These are phyloP conservation scores for Enoplosus armatus DNA, from an alignment of 2,797 vertebrate species.

Conservation along the genomic window DNA sequence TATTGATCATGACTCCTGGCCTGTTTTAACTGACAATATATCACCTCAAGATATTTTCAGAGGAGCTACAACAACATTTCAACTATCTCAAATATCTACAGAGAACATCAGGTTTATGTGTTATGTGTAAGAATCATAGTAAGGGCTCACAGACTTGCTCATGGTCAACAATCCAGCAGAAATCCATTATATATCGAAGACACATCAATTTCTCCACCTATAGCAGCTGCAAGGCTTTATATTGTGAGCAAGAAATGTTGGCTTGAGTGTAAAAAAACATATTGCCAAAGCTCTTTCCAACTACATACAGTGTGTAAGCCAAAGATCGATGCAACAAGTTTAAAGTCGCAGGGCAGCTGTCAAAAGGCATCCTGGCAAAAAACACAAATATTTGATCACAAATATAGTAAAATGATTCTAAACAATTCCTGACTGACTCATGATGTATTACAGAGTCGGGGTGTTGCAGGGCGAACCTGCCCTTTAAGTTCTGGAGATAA, in stretches of 20 bases:
- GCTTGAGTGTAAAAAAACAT: background rate
- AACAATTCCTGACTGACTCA: background rate
- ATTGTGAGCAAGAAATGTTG: background rate
- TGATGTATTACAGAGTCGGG: background rate
- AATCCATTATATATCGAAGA: slow-evolving; percentile 5
- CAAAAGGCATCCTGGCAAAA: background rate
- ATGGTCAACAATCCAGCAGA: slow-evolving; percentile 6
- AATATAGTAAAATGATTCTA: background rate
- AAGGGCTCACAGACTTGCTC: background rate
- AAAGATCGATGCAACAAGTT: slow-evolving; percentile 26
- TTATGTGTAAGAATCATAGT: slow-evolving; percentile 12
- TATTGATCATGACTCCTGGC: slow-evolving; percentile 33
- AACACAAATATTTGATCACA: background rate
- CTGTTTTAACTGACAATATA: slow-evolving; percentile 10
- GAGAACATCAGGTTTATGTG: slow-evolving; percentile 19
- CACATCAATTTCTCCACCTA: background rate
- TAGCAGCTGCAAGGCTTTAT: slow-evolving; percentile 2
- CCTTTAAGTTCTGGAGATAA: background rate
- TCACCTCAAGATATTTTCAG: slow-evolving; percentile 26
- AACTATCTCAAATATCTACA: slow-evolving; percentile 8
- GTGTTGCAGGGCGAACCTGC: background rate
- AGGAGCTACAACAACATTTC: slow-evolving; percentile 8
- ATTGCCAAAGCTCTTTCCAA: background rate
- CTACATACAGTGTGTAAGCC: background rate
- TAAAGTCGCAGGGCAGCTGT: background rate